A percentile compares a stretch with the other conserved stretches of the same genome.
Conservation (phyloP, 2,797 vertebrate species). For the Lagocephalus sceleratus region DNA sequence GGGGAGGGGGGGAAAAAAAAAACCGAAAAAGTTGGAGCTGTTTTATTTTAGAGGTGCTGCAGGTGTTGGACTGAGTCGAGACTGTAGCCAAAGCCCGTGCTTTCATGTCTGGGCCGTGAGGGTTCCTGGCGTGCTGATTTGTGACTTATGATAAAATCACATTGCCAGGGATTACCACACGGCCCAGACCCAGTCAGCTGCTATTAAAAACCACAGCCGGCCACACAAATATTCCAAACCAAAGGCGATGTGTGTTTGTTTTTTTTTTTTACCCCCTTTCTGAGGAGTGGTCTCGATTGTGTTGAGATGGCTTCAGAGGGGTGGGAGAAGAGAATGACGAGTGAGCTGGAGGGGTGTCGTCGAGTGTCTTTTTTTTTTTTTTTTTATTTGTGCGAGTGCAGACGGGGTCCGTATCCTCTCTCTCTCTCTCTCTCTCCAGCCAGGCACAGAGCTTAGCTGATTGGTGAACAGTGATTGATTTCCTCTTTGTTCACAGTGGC, state of each 20-base stretch:
- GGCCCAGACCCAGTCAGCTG: slow-evolving; percentile 85
- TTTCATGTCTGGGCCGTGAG: slow-evolving; percentile 92
- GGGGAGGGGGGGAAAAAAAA: slow-evolving; percentile 5
- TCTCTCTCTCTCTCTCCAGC: slow-evolving; percentile 83
- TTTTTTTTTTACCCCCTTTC: too few species aligned
- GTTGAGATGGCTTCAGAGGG: slow-evolving; percentile 38
- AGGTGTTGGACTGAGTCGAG: slow-evolving; percentile 13
- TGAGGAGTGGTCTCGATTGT: slow-evolving; percentile 41
- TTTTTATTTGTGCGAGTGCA: not conserved
- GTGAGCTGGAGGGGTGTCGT: slow-evolving; percentile 15
- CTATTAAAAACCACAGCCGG: slow-evolving; percentile 70
- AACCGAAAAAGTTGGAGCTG: slow-evolving; percentile 6
- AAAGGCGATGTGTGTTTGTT: slow-evolving; percentile 38
- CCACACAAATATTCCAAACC: slow-evolving; percentile 37
- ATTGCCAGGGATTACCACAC: slow-evolving; percentile 99
- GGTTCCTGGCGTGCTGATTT: slow-evolving; percentile 99
- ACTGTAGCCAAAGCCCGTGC: slow-evolving; percentile 42
- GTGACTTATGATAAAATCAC: slow-evolving; percentile 99
- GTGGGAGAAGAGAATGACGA: slow-evolving; percentile 25
- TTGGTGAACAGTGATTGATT: slow-evolving; percentile 99
- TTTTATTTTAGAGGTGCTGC: slow-evolving; percentile 12
- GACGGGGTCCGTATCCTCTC: slow-evolving; percentile 47
- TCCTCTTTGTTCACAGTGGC: slow-evolving; percentile 99
- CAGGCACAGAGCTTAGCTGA: slow-evolving; percentile 99
- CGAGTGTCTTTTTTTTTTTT: not conserved